Percentiles rank a stretch among this genome's conserved stretches.
Conservation (phyloP, 2,797 vertebrate species). For the Harpagifer antarcticus region DNA sequence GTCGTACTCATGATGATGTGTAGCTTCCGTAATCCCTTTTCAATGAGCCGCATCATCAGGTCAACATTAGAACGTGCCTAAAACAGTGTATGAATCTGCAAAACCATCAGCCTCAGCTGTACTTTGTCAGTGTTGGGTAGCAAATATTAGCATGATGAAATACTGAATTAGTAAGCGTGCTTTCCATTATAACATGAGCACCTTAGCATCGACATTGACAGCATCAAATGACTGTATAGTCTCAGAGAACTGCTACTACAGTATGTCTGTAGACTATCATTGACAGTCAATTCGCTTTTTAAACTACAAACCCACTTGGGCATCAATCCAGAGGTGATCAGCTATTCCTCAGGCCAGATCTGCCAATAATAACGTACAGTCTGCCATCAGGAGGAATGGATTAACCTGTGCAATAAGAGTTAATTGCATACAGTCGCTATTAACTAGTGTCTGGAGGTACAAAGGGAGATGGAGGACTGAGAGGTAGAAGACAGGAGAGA, state of each 20-base stretch:
- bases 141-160: too few species aligned
- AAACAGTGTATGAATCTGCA: not conserved
- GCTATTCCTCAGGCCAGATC: not conserved
- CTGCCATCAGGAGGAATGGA: conserved; percentile 47
- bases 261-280: too few species aligned
- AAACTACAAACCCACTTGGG: not conserved
- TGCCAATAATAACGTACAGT: conserved; percentile 30
- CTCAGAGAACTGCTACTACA: too few species aligned
- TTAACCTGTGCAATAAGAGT: conserved; percentile 62
- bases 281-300: too few species aligned
- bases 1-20: not conserved
- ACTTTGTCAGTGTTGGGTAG: too few species aligned
- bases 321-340: conserved; percentile 19
- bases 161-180: too few species aligned
- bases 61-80: not conserved
- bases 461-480: conserved; percentile 22
- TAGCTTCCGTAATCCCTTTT: not conserved
- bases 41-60: not conserved
- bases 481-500: not conserved
- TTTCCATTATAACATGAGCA: too few species aligned
- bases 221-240: too few species aligned
- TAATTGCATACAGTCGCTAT: conserved; percentile 59
- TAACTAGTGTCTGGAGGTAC: conserved; percentile 54
- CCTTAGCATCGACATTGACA: too few species aligned
- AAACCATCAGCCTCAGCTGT: too few species aligned